Conservation (phyloP, 2,888 invertebrate genomes). For the Archips crataeganus region DNA sequence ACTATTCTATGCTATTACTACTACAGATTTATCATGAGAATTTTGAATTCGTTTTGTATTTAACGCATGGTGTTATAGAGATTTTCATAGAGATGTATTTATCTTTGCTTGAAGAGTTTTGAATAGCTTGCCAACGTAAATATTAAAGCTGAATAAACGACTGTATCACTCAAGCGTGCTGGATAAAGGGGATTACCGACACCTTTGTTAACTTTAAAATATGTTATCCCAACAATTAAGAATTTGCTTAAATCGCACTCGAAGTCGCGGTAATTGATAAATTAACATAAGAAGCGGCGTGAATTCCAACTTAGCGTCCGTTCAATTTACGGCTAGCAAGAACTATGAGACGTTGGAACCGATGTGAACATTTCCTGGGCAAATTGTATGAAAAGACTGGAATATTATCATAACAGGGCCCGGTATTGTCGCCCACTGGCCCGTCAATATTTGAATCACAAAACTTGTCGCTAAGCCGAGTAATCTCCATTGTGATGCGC, state of each 20-base stretch:
- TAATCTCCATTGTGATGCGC: conserved; percentile 83
- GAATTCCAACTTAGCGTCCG: conserved; percentile 37
- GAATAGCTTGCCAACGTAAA: background rate
- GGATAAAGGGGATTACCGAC: conserved; percentile 38
- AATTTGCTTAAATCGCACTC: conserved; percentile 27
- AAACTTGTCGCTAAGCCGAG: conserved; percentile 77
- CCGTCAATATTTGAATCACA: conserved; percentile 79
- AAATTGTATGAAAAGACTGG: conserved; percentile 70
- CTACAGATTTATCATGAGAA: no score
- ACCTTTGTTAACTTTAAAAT: conserved; percentile 18
- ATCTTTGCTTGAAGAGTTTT: background rate
- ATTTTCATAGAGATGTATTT: no score
- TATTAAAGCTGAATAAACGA: conserved; percentile 11
- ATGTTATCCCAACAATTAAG: conserved; percentile 32
- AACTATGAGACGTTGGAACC: conserved; percentile 53
- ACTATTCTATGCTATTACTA: no score
- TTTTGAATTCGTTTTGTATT: no score
- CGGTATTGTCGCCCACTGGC: conserved; percentile 75
- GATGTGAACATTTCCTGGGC: conserved; percentile 61
- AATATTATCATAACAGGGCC: conserved; percentile 83
- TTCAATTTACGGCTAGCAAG: conserved; percentile 53
- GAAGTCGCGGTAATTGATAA: conserved; percentile 37
- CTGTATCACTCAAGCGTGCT: conserved; percentile 9
- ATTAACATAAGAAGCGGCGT: conserved; percentile 40
- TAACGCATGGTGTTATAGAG: background rate